A percentile compares a stretch with the other conserved stretches of the same genome.
phyloP scores from a whole-genome alignment of 2,797 vertebrate species.

The Atherinosoma microstoma region DNA sequence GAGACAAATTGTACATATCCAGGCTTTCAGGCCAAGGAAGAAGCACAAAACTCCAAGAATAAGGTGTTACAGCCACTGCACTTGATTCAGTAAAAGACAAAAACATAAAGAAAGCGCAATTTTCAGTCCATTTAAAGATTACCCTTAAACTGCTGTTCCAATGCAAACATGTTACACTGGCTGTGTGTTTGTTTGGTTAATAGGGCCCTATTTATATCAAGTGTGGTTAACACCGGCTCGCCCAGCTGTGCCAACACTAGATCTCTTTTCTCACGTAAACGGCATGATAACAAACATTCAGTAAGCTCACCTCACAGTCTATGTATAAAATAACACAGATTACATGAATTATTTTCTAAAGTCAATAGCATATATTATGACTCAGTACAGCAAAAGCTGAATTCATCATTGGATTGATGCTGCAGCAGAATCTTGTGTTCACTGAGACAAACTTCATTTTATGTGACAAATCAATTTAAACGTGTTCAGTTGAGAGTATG shows the following conservation, averaged over 20 bases:
- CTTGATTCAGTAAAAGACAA: neutral
- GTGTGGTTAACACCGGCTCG: neutral
- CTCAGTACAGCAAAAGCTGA: neutral
- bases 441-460: too few relatives aligned
- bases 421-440: neutral
- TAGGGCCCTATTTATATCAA: neutral
- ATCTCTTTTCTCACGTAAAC: neutral
- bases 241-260: neutral
- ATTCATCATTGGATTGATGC: neutral
- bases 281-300: neutral
- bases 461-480: neutral
- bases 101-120: neutral
- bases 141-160: neutral
- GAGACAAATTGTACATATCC: slow-evolving; percentile 24
- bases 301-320: neutral
- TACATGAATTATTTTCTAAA: neutral
- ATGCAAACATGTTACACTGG: neutral
- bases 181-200: neutral
- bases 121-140: neutral
- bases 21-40: slow-evolving; percentile 38
- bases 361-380: neutral
- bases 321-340: neutral
- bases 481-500: neutral
- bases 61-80: neutral
- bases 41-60: slow-evolving; percentile 18